These are phyloP conservation scores for Buphagus erythrorhynchus DNA, from an alignment of 2,797 vertebrate genomes.

Conservation along the genomic window DNA sequence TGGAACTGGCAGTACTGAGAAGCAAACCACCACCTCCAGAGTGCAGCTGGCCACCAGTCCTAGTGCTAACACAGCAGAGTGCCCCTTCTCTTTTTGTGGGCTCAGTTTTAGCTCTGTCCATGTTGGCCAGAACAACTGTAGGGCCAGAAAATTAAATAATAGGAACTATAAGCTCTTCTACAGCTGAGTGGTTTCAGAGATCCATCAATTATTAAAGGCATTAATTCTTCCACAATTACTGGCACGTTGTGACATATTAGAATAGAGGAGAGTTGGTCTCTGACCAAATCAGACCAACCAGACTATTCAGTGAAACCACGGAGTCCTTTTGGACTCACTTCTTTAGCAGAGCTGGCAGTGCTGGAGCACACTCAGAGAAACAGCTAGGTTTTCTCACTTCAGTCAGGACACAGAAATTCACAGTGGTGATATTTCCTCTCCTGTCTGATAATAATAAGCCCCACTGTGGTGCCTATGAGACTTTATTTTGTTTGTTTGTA, in stretches of 20 bases:
- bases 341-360: not conserved
- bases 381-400: not conserved
- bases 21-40: not conserved
- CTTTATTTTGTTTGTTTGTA: not conserved
- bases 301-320: not conserved
- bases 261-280: not conserved
- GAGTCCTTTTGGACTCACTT: not conserved
- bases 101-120: not conserved
- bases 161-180: constrained; percentile 10
- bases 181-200: constrained; percentile 21
- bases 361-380: not conserved
- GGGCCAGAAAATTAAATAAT: constrained; percentile 37
- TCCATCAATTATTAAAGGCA: constrained; percentile 34
- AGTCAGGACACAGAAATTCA: not conserved
- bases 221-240: constrained; percentile 44
- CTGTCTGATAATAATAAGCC: not conserved
- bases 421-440: not conserved
- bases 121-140: not conserved
- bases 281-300: not conserved
- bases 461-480: not conserved
- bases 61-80: not conserved
- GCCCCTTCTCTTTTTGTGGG: not conserved
- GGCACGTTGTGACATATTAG: not conserved
- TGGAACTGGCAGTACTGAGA: not conserved
- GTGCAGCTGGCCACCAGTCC: not conserved